Conservation (phyloP, 2,797 vertebrate genomes). For the Aulostomus chinensis region DNA sequence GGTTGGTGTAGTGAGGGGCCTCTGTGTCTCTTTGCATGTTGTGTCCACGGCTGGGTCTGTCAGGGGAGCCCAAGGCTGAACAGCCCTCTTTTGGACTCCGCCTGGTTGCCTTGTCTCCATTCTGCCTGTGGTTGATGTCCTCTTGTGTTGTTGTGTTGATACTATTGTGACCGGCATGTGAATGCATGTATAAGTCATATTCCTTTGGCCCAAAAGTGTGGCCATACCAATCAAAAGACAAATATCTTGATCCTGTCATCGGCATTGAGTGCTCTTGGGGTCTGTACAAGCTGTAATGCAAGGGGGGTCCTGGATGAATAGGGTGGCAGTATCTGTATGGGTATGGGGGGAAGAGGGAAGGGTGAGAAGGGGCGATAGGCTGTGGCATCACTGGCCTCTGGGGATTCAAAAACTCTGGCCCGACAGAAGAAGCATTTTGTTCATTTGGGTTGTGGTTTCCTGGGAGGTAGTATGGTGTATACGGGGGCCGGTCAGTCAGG, state of each 20-base stretch:
- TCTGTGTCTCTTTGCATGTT: slow-evolving; percentile 81
- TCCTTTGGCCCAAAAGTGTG: slow-evolving; percentile 77
- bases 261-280: slow-evolving; percentile 80
- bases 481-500: slow-evolving; percentile 82
- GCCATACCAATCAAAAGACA: slow-evolving; percentile 74
- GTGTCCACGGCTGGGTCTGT: slow-evolving; percentile 88
- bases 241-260: slow-evolving; percentile 68
- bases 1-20: slow-evolving; percentile 33
- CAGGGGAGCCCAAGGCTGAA: slow-evolving; percentile 91
- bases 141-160: slow-evolving; percentile 55
- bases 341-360: slow-evolving; percentile 81
- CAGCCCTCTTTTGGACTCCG: slow-evolving; percentile 91
- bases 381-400: slow-evolving; percentile 88
- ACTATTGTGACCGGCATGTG: slow-evolving; percentile 46
- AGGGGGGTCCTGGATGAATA: slow-evolving; percentile 76
- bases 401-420: slow-evolving; percentile 76
- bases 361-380: slow-evolving; percentile 75
- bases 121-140: slow-evolving; percentile 55
- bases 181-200: slow-evolving; percentile 77
- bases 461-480: slow-evolving; percentile 83
- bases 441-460: slow-evolving; percentile 77
- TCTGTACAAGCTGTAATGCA: slow-evolving; percentile 86
- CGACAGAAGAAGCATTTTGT: slow-evolving; percentile 74
- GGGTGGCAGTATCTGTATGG: slow-evolving; percentile 86
- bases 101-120: slow-evolving; percentile 80